phyloP scores from a whole-genome alignment of 2,888 invertebrate genomes.

The Dicycla oo region DNA sequence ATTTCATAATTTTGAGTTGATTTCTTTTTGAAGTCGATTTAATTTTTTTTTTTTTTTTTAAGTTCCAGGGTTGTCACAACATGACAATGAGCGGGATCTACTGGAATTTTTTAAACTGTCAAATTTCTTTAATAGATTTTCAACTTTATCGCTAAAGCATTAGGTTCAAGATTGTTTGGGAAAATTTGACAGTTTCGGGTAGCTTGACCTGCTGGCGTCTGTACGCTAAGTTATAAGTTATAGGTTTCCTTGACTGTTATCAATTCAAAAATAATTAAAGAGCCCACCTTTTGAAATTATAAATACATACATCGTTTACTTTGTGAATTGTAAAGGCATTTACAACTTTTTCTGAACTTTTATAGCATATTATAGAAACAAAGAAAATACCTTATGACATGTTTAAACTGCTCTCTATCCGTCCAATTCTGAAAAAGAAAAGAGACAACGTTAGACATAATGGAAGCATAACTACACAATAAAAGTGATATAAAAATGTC shows the following conservation, averaged over 20 bases:
- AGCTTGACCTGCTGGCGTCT: too few species aligned
- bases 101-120: too few species aligned
- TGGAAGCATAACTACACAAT: conserved; percentile 63
- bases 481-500: conserved; percentile 80
- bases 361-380: conserved; percentile 2
- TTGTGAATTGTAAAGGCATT: neutral
- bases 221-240: neutral
- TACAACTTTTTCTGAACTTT: too few species aligned
- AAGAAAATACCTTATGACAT: conserved; percentile 79
- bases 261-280: neutral
- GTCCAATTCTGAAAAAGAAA: conserved; percentile 74
- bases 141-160: too few species aligned
- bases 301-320: conserved; percentile 5
- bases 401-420: conserved; percentile 69
- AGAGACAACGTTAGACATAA: conserved; percentile 57
- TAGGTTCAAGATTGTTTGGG: too few species aligned
- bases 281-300: neutral
- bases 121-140: too few species aligned
- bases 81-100: conserved; percentile 10
- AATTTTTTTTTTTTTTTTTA: too few species aligned
- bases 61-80: conserved; percentile 21
- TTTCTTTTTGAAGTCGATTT: too few species aligned
- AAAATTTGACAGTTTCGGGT: too few species aligned
- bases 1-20: too few species aligned
- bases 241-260: neutral